Evolutionary conservation across 2,888 invertebrate species (phyloP).

Genomic region (Ariolimax columbianus): DNA sequence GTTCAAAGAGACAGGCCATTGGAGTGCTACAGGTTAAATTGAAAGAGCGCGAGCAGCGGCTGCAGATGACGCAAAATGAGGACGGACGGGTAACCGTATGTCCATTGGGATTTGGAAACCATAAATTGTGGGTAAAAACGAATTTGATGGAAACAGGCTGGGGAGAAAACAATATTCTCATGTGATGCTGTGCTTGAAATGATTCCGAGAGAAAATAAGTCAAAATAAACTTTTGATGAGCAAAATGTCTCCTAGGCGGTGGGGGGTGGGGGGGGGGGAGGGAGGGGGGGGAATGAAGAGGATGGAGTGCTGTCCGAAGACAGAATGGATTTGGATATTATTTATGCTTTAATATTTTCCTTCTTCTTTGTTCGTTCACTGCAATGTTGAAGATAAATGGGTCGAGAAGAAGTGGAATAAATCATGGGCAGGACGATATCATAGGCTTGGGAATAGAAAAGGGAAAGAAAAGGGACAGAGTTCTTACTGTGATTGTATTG

Average conservation of each 20-base stretch:
- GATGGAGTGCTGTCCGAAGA: not conserved
- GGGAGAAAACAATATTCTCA: not conserved
- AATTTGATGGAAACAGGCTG: constrained; percentile 1
- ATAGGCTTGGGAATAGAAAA: not conserved
- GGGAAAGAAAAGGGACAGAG: not conserved
- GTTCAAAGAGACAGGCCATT: no score
- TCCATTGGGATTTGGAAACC: not conserved
- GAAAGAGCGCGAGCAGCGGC: not conserved
- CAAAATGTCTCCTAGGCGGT: not conserved
- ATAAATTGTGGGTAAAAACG: constrained; percentile 15
- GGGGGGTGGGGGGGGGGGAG: not conserved
- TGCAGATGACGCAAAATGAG: not conserved
- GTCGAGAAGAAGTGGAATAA: not conserved
- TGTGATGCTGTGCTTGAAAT: not conserved
- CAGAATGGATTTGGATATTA: not conserved
- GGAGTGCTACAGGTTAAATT: no score
- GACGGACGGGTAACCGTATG: not conserved
- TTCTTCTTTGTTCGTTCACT: no score
- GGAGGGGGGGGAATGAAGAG: not conserved
- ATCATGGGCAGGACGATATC: not conserved
- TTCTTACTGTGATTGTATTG: not conserved
- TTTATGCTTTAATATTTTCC: not conserved
- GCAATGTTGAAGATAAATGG: not conserved
- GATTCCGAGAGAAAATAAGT: constrained; percentile 4
- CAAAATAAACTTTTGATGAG: constrained; percentile 4